A percentile compares a stretch with the other conserved stretches of the same genome.
Conservation (phyloP, 1,140 invertebrate species). For the Drosophila repleta region DNA sequence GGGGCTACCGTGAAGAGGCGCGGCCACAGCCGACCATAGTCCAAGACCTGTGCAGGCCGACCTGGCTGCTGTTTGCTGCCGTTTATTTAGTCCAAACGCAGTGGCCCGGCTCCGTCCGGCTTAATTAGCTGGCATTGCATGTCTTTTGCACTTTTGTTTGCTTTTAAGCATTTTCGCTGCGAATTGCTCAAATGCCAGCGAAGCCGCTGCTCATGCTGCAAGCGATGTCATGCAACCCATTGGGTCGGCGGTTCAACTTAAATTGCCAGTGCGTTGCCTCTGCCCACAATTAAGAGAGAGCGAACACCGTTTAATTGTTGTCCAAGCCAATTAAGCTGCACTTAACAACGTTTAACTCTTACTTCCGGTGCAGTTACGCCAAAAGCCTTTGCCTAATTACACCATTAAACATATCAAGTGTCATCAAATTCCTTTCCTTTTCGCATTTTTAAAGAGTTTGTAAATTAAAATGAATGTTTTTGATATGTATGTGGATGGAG, state of each 20-base stretch:
- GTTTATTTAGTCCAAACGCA: slow-evolving; percentile 48
- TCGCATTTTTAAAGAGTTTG: no score
- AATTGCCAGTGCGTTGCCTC: slow-evolving; percentile 37
- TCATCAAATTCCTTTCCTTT: background rate
- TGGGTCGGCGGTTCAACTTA: slow-evolving; percentile 49
- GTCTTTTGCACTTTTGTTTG: slow-evolving; percentile 73
- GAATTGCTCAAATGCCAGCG: slow-evolving; percentile 39
- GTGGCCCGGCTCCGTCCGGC: slow-evolving; percentile 42
- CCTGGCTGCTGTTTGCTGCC: slow-evolving; percentile 26
- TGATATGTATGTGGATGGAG: no score
- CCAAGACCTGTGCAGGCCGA: slow-evolving; percentile 16
- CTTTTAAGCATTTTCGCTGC: slow-evolving; percentile 44
- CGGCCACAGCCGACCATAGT: slow-evolving; percentile 23
- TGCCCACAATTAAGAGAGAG: slow-evolving; percentile 48
- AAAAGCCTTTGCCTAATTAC: background rate
- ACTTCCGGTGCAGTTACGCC: slow-evolving; percentile 1
- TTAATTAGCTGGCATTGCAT: slow-evolving; percentile 78
- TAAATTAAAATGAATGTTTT: no score
- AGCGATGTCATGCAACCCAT: slow-evolving; percentile 47
- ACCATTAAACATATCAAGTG: background rate
- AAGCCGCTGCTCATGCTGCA: slow-evolving; percentile 5
- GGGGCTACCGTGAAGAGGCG: slow-evolving; percentile 66
- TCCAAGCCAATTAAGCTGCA: slow-evolving; percentile 23
- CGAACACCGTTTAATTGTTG: slow-evolving; percentile 25
- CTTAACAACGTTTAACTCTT: slow-evolving; percentile 26